A percentile compares a stretch with the other conserved stretches of the same genome.
Evolutionary conservation across 2,113 vertebrate genomes (phyloP).

Genomic region (Leucopsar rothschildi): DNA sequence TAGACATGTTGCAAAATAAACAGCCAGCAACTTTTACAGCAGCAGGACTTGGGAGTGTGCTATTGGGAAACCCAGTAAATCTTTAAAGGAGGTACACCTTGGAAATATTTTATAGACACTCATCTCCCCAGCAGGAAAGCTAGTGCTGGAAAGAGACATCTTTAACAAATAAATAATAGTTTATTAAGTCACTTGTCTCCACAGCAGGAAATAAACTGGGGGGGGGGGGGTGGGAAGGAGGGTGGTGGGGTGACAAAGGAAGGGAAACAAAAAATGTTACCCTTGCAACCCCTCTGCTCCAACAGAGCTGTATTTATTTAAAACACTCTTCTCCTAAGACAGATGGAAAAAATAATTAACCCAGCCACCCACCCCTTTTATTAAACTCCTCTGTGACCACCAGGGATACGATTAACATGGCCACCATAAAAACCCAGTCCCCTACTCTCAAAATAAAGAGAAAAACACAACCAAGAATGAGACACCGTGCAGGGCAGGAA

Average conservation of each 20-base stretch:
- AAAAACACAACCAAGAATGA: slow-evolving; percentile 33
- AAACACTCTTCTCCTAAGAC: slow-evolving; percentile 63
- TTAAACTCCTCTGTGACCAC: slow-evolving; percentile 63
- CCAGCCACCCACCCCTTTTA: slow-evolving; percentile 60
- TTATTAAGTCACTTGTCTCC: slow-evolving; percentile 63
- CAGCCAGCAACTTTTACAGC: neutral
- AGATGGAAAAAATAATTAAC: slow-evolving; percentile 67
- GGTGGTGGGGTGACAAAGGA: slow-evolving; percentile 34
- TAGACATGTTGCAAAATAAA: slow-evolving; percentile 30
- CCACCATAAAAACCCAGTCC: slow-evolving; percentile 58
- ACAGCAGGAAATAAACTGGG: slow-evolving; percentile 46
- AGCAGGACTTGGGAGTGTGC: neutral
- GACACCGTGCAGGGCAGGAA: slow-evolving; percentile 52
- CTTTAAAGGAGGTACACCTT: slow-evolving; percentile 42
- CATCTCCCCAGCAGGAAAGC: slow-evolving; percentile 45
- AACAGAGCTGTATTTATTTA: slow-evolving; percentile 49
- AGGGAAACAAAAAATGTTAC: slow-evolving; percentile 18
- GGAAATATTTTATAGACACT: slow-evolving; percentile 44
- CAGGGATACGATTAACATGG: slow-evolving; percentile 57
- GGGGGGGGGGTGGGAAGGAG: neutral
- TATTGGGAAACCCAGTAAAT: neutral
- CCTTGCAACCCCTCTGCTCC: slow-evolving; percentile 1
- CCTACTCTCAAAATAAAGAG: slow-evolving; percentile 34
- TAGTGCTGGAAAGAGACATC: slow-evolving; percentile 22
- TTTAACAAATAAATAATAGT: slow-evolving; percentile 55